Percentiles rank a stretch among this genome's conserved stretches.
Evolutionary conservation across 2,797 vertebrate species (phyloP).

Genomic region (Melanotaenia parkinsoni): DNA sequence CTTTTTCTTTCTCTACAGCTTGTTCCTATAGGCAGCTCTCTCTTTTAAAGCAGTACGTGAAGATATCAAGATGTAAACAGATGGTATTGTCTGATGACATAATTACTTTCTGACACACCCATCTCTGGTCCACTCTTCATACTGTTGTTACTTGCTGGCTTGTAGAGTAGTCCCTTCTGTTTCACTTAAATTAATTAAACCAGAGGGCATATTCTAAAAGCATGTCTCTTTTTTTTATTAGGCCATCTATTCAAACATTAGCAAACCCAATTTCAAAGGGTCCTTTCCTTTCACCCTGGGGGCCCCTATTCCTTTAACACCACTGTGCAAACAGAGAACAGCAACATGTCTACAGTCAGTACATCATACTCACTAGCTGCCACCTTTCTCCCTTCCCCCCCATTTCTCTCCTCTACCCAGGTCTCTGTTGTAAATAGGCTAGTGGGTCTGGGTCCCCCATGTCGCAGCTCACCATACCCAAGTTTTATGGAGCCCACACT

Average conservation of each 20-base stretch:
- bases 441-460: constrained; percentile 53
- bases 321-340: constrained; percentile 44
- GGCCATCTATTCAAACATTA: constrained; percentile 52
- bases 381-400: constrained; percentile 21
- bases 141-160: constrained; percentile 18
- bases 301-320: constrained; percentile 47
- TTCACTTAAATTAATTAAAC: constrained; percentile 53
- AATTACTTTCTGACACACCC: constrained; percentile 8
- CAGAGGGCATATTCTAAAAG: constrained; percentile 27
- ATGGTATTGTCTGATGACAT: constrained; percentile 37
- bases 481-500: constrained; percentile 34
- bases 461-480: constrained; percentile 13
- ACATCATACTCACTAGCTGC: constrained; percentile 15
- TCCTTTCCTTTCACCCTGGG: constrained; percentile 39
- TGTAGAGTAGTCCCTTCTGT: constrained; percentile 20
- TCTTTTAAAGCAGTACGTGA: constrained; percentile 20
- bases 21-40: background rate
- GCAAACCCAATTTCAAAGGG: constrained; percentile 56
- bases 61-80: constrained; percentile 32
- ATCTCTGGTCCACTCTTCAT: constrained; percentile 28
- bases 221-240: constrained; percentile 46
- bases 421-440: constrained; percentile 64
- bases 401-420: constrained; percentile 9
- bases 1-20: constrained; percentile 7
- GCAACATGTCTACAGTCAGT: constrained; percentile 24